phyloP scores from a whole-genome alignment of 2,113 vertebrate genomes.

The Pelusios castaneus region DNA sequence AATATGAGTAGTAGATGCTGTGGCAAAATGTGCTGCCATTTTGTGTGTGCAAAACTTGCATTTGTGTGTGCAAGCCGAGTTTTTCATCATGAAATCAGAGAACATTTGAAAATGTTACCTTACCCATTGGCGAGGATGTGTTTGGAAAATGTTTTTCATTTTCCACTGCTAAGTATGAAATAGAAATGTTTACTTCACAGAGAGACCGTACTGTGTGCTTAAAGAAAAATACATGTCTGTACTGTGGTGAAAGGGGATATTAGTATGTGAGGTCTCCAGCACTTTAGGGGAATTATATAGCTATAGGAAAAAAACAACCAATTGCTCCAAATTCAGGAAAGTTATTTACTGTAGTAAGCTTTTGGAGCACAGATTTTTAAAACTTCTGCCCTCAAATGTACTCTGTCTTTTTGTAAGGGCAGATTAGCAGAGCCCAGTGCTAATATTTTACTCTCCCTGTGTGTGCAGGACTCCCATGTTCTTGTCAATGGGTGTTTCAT shows the following conservation, averaged over 20 bases:
- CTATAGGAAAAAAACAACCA: background rate
- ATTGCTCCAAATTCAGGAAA: slow-evolving; percentile 24
- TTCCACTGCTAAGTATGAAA: slow-evolving; percentile 67
- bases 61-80: background rate
- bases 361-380: background rate
- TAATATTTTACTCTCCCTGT: slow-evolving; percentile 8
- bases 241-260: slow-evolving; percentile 30
- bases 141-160: slow-evolving; percentile 22
- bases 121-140: background rate
- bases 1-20: background rate
- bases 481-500: slow-evolving; percentile 22
- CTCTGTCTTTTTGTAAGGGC: background rate
- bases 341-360: background rate
- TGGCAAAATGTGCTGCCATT: slow-evolving; percentile 28
- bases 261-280: background rate
- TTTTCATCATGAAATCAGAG: slow-evolving; percentile 12
- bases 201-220: slow-evolving; percentile 56
- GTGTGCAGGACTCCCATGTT: background rate
- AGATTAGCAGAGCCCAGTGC: background rate
- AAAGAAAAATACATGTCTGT: slow-evolving; percentile 58
- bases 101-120: slow-evolving; percentile 1
- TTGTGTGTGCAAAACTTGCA: slow-evolving; percentile 7
- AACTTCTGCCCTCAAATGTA: slow-evolving; percentile 6
- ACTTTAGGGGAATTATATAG: slow-evolving; percentile 49
- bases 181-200: slow-evolving; percentile 69